Evolutionary conservation across 2,113 vertebrate genomes (phyloP).

Genomic region (Tragelaphus scriptus): DNA sequence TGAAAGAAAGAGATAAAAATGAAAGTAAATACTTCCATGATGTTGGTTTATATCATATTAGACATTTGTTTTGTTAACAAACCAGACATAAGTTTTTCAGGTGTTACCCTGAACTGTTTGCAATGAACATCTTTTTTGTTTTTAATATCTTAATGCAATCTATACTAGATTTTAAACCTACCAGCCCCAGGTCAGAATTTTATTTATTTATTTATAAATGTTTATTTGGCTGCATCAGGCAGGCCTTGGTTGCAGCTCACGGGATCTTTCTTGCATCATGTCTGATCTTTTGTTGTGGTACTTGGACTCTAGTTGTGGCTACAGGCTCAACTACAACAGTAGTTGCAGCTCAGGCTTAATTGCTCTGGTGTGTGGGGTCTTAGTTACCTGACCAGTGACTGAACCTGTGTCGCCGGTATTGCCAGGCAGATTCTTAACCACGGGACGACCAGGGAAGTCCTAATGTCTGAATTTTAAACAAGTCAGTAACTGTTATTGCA

Average conservation of each 20-base stretch:
- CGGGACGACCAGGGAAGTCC: background rate
- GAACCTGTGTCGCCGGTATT: background rate
- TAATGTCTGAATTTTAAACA: conserved; percentile 13
- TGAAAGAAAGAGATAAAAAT: background rate
- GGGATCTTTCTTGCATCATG: background rate
- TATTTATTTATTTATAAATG: background rate
- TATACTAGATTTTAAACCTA: background rate
- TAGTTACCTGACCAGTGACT: background rate
- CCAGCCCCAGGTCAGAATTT: background rate
- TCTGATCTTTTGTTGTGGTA: background rate
- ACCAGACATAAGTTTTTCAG: background rate
- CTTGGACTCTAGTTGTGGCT: background rate
- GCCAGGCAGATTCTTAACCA: background rate
- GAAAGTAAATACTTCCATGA: background rate
- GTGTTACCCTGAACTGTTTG: background rate
- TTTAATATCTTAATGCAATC: background rate
- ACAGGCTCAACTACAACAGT: background rate
- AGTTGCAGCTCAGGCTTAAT: background rate
- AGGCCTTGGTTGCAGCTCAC: background rate
- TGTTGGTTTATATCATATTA: background rate
- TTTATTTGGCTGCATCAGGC: background rate
- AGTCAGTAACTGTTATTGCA: background rate
- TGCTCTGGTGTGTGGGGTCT: background rate
- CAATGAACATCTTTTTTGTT: background rate
- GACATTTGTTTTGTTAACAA: background rate